phyloP scores from a whole-genome alignment of 2,113 vertebrate genomes.

The Pithys albifrons region DNA sequence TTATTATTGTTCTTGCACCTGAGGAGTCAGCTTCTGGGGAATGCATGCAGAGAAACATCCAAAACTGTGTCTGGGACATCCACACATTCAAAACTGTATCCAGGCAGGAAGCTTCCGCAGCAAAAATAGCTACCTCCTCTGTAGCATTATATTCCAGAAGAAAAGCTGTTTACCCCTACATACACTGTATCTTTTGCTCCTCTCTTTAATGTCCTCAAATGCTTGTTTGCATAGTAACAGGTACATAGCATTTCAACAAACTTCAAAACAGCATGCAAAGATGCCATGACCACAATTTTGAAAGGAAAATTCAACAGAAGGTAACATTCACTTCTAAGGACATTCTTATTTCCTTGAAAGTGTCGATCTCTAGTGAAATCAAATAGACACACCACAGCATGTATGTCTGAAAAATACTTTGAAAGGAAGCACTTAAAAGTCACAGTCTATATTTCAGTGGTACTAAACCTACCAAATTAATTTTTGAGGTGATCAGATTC shows the following conservation, averaged over 20 bases:
- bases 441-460: not conserved
- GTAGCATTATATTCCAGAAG: no score
- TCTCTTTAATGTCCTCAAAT: not conserved
- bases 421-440: not conserved
- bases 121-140: no score
- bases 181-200: not conserved
- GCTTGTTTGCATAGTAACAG: not conserved
- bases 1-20: no score
- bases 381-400: not conserved
- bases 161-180: no score
- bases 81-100: no score
- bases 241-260: not conserved
- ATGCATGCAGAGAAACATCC: no score
- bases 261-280: not conserved
- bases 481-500: not conserved
- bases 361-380: not conserved
- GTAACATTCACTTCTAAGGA: not conserved
- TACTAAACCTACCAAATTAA: not conserved
- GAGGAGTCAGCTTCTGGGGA: no score
- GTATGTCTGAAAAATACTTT: not conserved
- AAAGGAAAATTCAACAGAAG: not conserved
- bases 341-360: not conserved
- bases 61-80: no score
- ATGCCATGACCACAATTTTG: not conserved
- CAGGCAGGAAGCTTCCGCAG: no score